Conservation (phyloP, 2,888 invertebrate species). For the Acanthacorydalis orientalis region DNA sequence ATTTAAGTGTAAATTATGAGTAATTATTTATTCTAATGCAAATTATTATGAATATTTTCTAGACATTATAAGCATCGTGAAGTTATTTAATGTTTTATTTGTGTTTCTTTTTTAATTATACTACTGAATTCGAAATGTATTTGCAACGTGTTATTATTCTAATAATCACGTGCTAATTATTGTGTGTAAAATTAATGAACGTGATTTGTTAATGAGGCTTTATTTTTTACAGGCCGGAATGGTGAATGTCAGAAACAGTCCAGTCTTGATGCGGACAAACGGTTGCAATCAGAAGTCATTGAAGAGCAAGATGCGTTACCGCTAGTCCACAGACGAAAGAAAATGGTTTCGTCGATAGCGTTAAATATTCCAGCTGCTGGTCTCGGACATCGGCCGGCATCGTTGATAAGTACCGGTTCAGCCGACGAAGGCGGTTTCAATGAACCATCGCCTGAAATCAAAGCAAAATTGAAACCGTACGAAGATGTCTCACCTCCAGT, state of each 20-base stretch:
- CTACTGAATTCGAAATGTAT: too few species aligned
- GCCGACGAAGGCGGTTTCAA: constrained; percentile 54
- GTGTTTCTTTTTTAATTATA: too few species aligned
- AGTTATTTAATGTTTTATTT: too few species aligned
- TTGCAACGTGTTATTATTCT: too few species aligned
- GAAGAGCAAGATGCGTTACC: constrained; percentile 7
- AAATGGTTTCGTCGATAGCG: constrained; percentile 40
- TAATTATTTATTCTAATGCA: too few species aligned
- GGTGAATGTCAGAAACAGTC: constrained; percentile 11
- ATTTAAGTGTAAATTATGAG: too few species aligned
- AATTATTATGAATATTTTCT: too few species aligned
- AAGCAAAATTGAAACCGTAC: constrained; percentile 31
- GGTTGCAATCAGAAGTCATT: constrained; percentile 17
- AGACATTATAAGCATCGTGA: too few species aligned
- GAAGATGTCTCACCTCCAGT: constrained; percentile 12
- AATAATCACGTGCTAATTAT: too few species aligned
- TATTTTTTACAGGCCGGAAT: constrained; percentile 14
- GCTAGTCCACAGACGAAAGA: constrained; percentile 26
- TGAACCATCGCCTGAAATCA: constrained; percentile 53
- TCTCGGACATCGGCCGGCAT: constrained; percentile 42
- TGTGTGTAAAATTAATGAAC: too few species aligned
- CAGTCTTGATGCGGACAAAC: constrained; percentile 10
- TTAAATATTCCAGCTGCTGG: constrained; percentile 46
- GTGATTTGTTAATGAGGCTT: too few species aligned
- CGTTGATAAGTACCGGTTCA: constrained; percentile 44